These are phyloP conservation scores for Eonycteris spelaea DNA, from an alignment of 2,113 vertebrate species.

Conservation along the genomic window DNA sequence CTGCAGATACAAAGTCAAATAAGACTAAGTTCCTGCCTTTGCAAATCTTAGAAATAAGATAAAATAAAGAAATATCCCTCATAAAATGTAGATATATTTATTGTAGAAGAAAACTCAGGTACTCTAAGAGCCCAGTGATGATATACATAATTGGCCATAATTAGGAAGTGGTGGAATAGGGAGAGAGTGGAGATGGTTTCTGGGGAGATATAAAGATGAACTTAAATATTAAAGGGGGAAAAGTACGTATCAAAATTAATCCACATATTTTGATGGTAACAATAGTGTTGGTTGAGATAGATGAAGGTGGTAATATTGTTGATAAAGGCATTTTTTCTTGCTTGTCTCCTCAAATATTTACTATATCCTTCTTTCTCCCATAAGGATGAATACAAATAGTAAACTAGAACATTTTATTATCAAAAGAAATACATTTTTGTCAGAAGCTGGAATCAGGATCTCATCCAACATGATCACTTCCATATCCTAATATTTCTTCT, in stretches of 20 bases:
- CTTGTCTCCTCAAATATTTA: background rate
- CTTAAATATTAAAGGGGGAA: no score
- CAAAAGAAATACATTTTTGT: background rate
- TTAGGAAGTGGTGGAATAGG: background rate
- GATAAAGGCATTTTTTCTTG: background rate
- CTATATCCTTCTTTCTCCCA: background rate
- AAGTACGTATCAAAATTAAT: background rate
- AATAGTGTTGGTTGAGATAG: background rate
- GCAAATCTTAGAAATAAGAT: background rate
- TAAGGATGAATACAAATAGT: background rate
- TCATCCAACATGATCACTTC: background rate
- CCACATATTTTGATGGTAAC: no score
- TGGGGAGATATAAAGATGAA: background rate
- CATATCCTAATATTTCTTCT: background rate
- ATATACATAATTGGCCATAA: rapidly evolving
- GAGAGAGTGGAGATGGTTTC: background rate
- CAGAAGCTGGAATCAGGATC: background rate
- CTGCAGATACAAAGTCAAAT: background rate
- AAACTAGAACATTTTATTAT: background rate
- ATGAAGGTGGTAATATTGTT: background rate
- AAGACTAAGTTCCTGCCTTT: background rate
- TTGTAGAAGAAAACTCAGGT: background rate
- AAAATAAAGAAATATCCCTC: background rate
- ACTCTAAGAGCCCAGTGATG: background rate
- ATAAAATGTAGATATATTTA: background rate